phyloP scores from a whole-genome alignment of 2,797 vertebrate genomes.

The Enteromius thamalakanensis region DNA sequence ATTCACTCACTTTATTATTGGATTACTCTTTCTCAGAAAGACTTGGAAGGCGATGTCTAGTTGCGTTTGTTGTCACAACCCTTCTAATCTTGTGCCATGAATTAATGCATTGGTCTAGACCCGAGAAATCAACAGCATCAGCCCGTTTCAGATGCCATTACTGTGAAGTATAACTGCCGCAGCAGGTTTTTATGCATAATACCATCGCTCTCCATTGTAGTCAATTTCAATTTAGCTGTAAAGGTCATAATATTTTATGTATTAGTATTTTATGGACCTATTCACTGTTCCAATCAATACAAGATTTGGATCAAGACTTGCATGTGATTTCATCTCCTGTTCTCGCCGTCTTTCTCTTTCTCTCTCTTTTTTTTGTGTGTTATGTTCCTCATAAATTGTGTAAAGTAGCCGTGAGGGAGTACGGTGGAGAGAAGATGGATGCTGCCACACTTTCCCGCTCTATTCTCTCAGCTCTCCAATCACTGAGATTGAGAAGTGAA shows the following conservation, averaged over 20 bases:
- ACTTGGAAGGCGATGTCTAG: background rate
- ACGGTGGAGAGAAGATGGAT: slow-evolving; percentile 64
- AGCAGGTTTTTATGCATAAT: slow-evolving; percentile 12
- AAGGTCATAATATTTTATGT: slow-evolving; percentile 64
- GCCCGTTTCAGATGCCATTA: slow-evolving; percentile 24
- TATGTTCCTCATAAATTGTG: slow-evolving; percentile 66
- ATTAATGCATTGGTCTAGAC: slow-evolving; percentile 4
- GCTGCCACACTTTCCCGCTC: slow-evolving; percentile 60
- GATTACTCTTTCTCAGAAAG: background rate
- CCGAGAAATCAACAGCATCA: slow-evolving; percentile 14
- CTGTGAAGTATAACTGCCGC: slow-evolving; percentile 10
- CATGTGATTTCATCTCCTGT: slow-evolving; percentile 59
- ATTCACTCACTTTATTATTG: background rate
- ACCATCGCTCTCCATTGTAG: slow-evolving; percentile 31
- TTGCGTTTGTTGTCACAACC: background rate
- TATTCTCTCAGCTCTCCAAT: slow-evolving; percentile 61
- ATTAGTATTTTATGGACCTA: slow-evolving; percentile 55
- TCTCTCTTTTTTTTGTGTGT: slow-evolving; percentile 55
- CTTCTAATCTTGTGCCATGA: slow-evolving; percentile 24
- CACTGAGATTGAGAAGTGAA: slow-evolving; percentile 61
- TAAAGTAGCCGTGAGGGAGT: slow-evolving; percentile 63
- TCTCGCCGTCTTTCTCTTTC: slow-evolving; percentile 37
- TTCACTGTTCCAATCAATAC: slow-evolving; percentile 66
- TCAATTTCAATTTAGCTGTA: slow-evolving; percentile 57
- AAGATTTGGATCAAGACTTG: slow-evolving; percentile 44